phyloP scores from a whole-genome alignment of 2,888 invertebrate species.

The Dynastes grantii region DNA sequence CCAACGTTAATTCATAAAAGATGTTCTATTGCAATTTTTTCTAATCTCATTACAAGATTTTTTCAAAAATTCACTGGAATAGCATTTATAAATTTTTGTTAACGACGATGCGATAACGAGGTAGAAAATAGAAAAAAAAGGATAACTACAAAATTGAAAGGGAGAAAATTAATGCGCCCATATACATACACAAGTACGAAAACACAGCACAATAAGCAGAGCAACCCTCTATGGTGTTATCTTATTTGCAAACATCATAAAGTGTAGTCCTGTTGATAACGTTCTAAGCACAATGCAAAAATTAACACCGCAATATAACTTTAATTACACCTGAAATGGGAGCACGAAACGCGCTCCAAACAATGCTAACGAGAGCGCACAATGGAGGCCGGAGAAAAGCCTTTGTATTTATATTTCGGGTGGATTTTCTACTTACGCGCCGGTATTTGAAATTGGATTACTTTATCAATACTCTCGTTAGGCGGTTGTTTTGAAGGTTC shows the following conservation, averaged over 20 bases:
- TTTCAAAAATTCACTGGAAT: too few relatives aligned
- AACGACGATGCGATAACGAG: not conserved
- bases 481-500: constrained; percentile 25
- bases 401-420: constrained; percentile 52
- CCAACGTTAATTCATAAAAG: too few relatives aligned
- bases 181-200: not conserved
- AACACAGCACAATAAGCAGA: constrained; percentile 30
- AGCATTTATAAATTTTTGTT: too few relatives aligned
- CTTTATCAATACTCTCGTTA: constrained; percentile 38
- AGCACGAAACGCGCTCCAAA: constrained; percentile 51
- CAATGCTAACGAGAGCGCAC: constrained; percentile 51
- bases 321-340: constrained; percentile 57
- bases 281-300: constrained; percentile 56
- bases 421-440: constrained; percentile 32
- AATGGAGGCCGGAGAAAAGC: constrained; percentile 49
- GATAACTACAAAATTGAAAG: not conserved
- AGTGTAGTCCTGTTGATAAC: constrained; percentile 55
- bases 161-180: not conserved
- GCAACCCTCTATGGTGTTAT: constrained; percentile 45
- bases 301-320: constrained; percentile 58
- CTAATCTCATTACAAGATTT: too few relatives aligned
- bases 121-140: not conserved
- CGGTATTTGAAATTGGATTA: constrained; percentile 46
- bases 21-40: too few relatives aligned
- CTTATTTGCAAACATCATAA: constrained; percentile 54